Base-by-base conservation (phyloP, 2,888 invertebrate genomes). In the Lasiommata megera region DNA sequence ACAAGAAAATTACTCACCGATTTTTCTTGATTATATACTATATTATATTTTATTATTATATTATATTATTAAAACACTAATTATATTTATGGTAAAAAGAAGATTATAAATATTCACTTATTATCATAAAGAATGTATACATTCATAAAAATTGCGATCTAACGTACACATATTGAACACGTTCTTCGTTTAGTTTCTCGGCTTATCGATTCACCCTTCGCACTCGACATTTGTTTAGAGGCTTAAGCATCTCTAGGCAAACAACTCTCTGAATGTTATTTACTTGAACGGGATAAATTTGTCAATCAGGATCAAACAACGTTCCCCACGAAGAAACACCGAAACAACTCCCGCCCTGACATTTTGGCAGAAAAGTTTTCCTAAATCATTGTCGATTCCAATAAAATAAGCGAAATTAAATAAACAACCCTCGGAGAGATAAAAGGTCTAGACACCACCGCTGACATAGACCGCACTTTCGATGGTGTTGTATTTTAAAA, bases 401-500 rank as follows among this genome's bases (percentile, higher is more conserved):
- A 88, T 89, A 88, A 87, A 87, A 86, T 84, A 82, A 51, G 51
- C 51, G 28, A 86, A 88, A 89, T 89, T 86, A 86, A 87, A 89
- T 88, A 88, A 89, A 80, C 82, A 84, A 72, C 85, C 87, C 85
- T 72, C 74, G 67, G 65, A 58, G 69, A 88, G 85, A 88, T 87
- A 86, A 88, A 88, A 87, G 85, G 84, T 87, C 85, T 85, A 84
- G 88, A 80, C 84, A 74, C 55, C 56, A 74, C 55, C 56, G 66
- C 64, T 74, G 76, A 69, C 79, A 76, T 73, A 82, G 82, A 87
- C 88, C 87, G 77, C 88, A 84, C 82, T 85, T 85, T 86, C 85
- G 88, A 87, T 83, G 87, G 86, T 79, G 83, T 80, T 80, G 86
- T 84, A 80, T 86, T 88, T 88, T 85, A 74, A 79, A 82, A 88